Base-by-base conservation (phyloP, 2,113 vertebrate species). In the Benitochromis conjunctus region DNA sequence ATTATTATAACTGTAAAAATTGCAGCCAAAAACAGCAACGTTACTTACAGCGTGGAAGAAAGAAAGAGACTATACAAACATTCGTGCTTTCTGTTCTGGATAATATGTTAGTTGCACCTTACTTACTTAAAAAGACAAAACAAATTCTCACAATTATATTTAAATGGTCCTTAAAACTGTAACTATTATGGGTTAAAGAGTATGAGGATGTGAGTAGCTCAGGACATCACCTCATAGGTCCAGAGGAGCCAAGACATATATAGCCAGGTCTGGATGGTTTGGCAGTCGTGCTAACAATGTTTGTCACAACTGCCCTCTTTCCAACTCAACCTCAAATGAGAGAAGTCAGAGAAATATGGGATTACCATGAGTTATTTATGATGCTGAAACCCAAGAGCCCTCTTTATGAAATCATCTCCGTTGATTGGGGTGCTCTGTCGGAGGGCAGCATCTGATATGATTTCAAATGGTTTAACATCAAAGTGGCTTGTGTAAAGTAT, bases 351-450 rank as follows among this genome's bases (percentile, higher is more conserved):
- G 91, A 96, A 96, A 96, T 96, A 95, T 96, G 95, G 94, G 94
- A 94, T 96, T 95, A 94, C 95, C 93, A 94, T 95, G 95, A 95
- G 94, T 96, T 96, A 96, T 96, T 96, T 96, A 96, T 96, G 96
- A 96, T 58, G 93, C 91, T 93, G 95, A 96, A 97, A 96, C 94
- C 93, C 92, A 91, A 97, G 91, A 94, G 87, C 90, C 86, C 88
- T 69, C 92, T 92, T 94, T 95, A 95, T 95, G 94, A 95, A 95
- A 95, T 95, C 94, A 95, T 95, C 93, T 92, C 84, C 51, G 85
- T 79, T 94, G 94, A 96, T 95, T 95, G 92, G 92, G 92, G 89
- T 64, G 89, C 91, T 86, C 86, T 91, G 89, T 92, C 56, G 81
- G 83, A 38, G 18, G 19, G 38, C 66, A 46, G 88, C 91, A 95